Base-by-base conservation (phyloP, 2,888 invertebrate genomes). In the Ashinkailepas kermadecensis region DNA sequence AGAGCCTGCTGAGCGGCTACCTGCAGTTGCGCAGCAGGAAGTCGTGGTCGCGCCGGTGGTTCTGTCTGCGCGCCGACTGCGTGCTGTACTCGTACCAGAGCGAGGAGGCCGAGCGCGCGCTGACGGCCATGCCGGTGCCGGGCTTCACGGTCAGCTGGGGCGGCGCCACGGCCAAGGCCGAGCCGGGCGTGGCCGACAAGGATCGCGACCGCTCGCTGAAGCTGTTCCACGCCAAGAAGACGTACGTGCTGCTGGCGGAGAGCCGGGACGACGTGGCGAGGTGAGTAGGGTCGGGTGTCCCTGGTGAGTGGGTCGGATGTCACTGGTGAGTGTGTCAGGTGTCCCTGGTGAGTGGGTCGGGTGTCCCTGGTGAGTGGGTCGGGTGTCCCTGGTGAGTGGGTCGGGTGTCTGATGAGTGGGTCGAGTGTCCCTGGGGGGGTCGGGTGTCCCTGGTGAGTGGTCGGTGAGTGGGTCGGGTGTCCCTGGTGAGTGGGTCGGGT, bases 91-190 rank as follows among this genome's bases (percentile, higher is more conserved):
- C 87, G 59, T 89, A 88, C 83, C 87, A 87, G 82, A 87, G 88
- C n/a, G 88, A 88, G 13, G 86, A 88, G 84, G 90, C 90, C 84
- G 87, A 87, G 1, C 86, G 87, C 86, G 91, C 91, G 13, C 86
- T 90, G 85, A 90, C 90, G 0, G 90, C 91, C 0, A 89, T 90
- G n/a, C 91, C 91, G 0, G 87, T 91, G 86, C 91, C 91, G 11
- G 91, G 91, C 59, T 90, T 90, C 84, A 86, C 87, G 15, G 89
- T 90, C 12, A 87, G 88, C 56, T 87, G 88, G 82, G 88, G 84
- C 80, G 81, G 82, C 81, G 83, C 84, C 39, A 82, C 83, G 15
- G 81, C 83, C 18, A 83, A 84, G 74, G 83, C 81, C 82, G 86
- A 84, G 83, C 81, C 83, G 54, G 81, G 82, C 57, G 82, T 85